Evolutionary conservation across 2,888 invertebrate genomes (phyloP).

Genomic region (Podabrus alpinus): DNA sequence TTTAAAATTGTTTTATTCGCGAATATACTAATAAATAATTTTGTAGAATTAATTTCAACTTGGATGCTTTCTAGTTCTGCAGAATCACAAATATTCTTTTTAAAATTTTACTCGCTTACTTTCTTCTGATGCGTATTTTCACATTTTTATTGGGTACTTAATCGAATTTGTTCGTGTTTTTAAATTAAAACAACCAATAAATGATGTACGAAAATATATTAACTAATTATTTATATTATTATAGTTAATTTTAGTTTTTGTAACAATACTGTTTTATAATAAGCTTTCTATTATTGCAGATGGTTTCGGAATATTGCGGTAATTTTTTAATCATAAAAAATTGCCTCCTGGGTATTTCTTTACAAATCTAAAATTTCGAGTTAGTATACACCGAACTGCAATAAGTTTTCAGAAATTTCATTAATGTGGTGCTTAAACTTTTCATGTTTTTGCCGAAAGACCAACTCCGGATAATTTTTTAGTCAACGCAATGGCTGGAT

Average conservation of each 20-base stretch:
- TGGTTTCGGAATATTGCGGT: background rate
- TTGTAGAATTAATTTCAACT: background rate
- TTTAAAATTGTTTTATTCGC: constrained; percentile 2
- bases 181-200: background rate
- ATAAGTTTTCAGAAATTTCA: too few species aligned
- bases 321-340: background rate
- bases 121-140: background rate
- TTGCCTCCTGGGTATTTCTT: background rate
- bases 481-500: too few species aligned
- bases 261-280: background rate
- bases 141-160: background rate
- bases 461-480: too few species aligned
- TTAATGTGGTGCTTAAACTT: too few species aligned
- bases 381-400: too few species aligned
- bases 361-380: background rate
- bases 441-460: too few species aligned
- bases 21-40: background rate
- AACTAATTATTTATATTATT: background rate
- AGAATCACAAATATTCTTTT: background rate
- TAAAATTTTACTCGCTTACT: background rate
- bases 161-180: constrained; percentile 3
- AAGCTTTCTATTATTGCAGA: background rate
- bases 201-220: background rate
- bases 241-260: background rate
- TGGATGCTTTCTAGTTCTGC: background rate